A percentile compares a stretch with the other conserved stretches of the same genome.
phyloP scores from a whole-genome alignment of 2,113 vertebrate genomes.

The Gadus chalcogrammus region DNA sequence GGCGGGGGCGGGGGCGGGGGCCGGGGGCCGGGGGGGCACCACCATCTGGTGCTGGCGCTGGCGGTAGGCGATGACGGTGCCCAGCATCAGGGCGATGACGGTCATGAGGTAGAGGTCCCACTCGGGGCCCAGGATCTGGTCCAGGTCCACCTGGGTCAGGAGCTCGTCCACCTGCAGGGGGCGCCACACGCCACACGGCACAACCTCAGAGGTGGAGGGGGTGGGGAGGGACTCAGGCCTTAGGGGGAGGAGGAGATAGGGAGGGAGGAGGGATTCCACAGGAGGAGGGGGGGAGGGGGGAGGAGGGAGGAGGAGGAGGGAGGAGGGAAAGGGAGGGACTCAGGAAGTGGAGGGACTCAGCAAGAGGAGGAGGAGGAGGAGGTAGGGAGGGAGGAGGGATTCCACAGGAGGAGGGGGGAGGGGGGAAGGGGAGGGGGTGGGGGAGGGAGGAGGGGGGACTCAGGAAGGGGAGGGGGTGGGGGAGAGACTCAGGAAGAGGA shows the following conservation, averaged over 20 bases:
- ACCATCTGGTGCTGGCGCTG: slow-evolving; percentile 92
- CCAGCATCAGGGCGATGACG: slow-evolving; percentile 90
- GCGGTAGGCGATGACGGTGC: slow-evolving; percentile 94
- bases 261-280: too few species aligned
- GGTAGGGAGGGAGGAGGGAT: too few species aligned
- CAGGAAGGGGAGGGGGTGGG: background rate
- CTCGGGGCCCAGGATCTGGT: slow-evolving; percentile 93
- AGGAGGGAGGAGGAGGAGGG: background rate
- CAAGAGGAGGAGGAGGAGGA: too few species aligned
- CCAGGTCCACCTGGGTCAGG: slow-evolving; percentile 87
- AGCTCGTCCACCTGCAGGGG: slow-evolving; percentile 80
- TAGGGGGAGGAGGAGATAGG: too few species aligned
- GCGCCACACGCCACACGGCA: background rate
- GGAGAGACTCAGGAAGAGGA: too few species aligned
- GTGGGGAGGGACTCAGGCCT: too few species aligned
- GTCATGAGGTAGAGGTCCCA: slow-evolving; percentile 99
- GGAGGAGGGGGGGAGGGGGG: background rate
- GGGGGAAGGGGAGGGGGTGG: background rate
- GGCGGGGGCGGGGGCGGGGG: slow-evolving; percentile 18
- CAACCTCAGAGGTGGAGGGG: too few species aligned
- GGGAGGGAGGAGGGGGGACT: background rate
- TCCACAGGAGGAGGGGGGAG: background rate
- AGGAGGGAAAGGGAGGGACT: background rate
- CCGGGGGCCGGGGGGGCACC: slow-evolving; percentile 58
- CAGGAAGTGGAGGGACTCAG: background rate